Evolutionary conservation across 2,797 vertebrate genomes (phyloP), one percentile per base, ranked within the genome.

Genomic region (Petrocephalus sullivani): DNA sequence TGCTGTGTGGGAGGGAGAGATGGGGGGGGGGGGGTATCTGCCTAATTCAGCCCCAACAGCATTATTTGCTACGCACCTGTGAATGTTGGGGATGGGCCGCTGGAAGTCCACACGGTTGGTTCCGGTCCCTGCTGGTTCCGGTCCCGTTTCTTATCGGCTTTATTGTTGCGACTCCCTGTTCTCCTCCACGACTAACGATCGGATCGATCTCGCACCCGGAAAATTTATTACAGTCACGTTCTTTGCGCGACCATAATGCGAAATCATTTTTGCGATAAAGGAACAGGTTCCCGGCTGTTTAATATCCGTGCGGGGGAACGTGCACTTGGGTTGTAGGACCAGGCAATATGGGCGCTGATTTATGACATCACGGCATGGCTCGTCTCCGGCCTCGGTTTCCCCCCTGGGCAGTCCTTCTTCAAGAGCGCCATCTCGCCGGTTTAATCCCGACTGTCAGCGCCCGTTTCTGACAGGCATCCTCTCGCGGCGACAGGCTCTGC

Each of bases 31-130:
- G 19, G 46, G 51, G 41, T n/a, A 85, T 58, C 85, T 86, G 57
- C 28, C 56, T 41, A 86, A 61, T 86, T 86, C 85, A 86, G 57
- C 56, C 56, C 85, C 85, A 23, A 53, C 51, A 56, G 51, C 51
- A 53, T 53, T 86, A 61, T 86, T 86, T 46, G 56, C 37, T 23
- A 46, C 58, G 85, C 85, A 86, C 57, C 85, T 64, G 85, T 46
- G 57, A 86, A 86, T 16, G 19, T 64, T 16, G 19, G 14, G 57
- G 85, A 61, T 3, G n/a, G 58, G 33, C 16, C 19, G 19, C n/a
- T 46, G 33, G 33, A 86, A 86, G 49, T 14, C 37, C 58, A 8
- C 14, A 41, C 6, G 16, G 37, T 28, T 28, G 28, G 28, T 28
- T 28, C 28, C 28, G 28, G 28, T 61, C 85, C 53, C 57, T 4